phyloP scores from a whole-genome alignment of 2,797 vertebrate species.

The Pteropus rufus region DNA sequence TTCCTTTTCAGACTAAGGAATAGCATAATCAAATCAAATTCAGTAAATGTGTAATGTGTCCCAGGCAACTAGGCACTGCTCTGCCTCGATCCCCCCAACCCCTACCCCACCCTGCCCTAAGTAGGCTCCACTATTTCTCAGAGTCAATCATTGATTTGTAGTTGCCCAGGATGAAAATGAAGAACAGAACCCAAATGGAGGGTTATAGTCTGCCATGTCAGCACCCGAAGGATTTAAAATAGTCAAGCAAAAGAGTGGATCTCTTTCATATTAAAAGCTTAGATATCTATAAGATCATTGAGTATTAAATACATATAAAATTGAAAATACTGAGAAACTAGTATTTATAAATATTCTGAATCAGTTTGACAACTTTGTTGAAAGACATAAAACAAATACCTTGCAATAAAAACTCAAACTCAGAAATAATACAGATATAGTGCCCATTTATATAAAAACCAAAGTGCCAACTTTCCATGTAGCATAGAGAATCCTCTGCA shows the following conservation, averaged over 20 bases:
- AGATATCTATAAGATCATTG: background rate
- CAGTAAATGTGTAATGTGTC: background rate
- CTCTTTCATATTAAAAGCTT: conserved; percentile 26
- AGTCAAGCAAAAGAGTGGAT: conserved; percentile 24
- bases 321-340: conserved; percentile 10
- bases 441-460: conserved; percentile 6
- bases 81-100: background rate
- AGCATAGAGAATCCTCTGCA: background rate
- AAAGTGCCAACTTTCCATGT: background rate
- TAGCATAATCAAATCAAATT: conserved; percentile 46
- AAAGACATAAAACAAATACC: conserved; percentile 31
- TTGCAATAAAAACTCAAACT: conserved; percentile 2
- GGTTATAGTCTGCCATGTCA: background rate
- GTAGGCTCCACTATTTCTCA: background rate
- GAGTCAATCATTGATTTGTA: background rate
- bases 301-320: conserved; percentile 44
- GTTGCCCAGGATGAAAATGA: conserved; percentile 15
- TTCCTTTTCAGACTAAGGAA: conserved; percentile 29
- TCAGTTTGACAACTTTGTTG: conserved; percentile 35
- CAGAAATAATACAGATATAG: background rate
- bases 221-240: conserved; percentile 18
- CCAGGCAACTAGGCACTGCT: background rate
- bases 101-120: background rate
- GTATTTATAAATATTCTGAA: conserved; percentile 53
- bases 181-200: conserved; percentile 14